Evolutionary conservation across 2,888 invertebrate species (phyloP).

Genomic region (Lithophane socia): DNA sequence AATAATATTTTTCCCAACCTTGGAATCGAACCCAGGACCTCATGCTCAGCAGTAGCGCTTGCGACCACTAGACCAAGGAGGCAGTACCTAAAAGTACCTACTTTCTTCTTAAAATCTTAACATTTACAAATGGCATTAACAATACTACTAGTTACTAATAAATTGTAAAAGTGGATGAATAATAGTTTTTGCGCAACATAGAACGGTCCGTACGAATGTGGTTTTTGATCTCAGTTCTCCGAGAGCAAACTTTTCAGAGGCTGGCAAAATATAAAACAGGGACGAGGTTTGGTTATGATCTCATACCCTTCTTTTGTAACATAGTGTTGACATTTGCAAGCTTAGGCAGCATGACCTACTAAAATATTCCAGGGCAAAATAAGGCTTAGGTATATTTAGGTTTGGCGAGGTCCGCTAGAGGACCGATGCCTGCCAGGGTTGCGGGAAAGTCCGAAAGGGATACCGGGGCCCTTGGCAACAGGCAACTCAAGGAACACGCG

Average conservation of each 20-base stretch:
- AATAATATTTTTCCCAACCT: too few relatives aligned
- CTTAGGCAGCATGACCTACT: not conserved
- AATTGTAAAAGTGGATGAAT: not conserved
- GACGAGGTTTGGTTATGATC: not conserved
- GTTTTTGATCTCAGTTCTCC: not conserved
- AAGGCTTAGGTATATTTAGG: not conserved
- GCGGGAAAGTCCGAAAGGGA: too few relatives aligned
- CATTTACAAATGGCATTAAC: not conserved
- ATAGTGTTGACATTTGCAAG: conserved; percentile 12
- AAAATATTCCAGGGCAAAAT: not conserved
- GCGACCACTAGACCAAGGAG: too few relatives aligned
- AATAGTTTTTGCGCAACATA: not conserved
- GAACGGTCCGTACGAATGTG: too few relatives aligned
- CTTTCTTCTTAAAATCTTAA: too few relatives aligned
- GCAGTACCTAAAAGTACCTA: too few relatives aligned
- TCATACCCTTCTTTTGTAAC: conserved; percentile 1
- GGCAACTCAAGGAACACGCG: too few relatives aligned
- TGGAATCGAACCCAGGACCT: too few relatives aligned
- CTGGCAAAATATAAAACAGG: conserved; percentile 1
- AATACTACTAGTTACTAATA: not conserved
- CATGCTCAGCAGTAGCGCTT: too few relatives aligned
- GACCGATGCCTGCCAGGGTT: too few relatives aligned
- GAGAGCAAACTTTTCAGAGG: not conserved
- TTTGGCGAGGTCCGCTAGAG: too few relatives aligned
- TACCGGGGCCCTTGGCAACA: too few relatives aligned